phyloP scores from a whole-genome alignment of 2,113 vertebrate species.

The Onychostoma macrolepis region DNA sequence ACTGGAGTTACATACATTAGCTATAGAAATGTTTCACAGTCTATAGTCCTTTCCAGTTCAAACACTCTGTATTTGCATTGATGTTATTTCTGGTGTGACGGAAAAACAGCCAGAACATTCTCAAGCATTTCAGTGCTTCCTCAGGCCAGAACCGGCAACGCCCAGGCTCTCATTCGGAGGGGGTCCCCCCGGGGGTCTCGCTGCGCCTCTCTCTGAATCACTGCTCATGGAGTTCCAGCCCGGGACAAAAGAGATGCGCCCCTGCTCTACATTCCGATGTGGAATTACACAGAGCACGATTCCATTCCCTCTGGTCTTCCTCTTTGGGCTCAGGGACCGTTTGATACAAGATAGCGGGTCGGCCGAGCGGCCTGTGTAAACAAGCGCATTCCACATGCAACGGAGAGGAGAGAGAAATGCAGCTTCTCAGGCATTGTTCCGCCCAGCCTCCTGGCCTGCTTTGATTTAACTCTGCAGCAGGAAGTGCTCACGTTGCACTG shows the following conservation, averaged over 20 bases:
- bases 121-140: slow-evolving; percentile 20
- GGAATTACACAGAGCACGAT: slow-evolving; percentile 16
- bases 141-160: slow-evolving; percentile 42
- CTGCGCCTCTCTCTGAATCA: slow-evolving; percentile 13
- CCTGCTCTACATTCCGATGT: slow-evolving; percentile 34
- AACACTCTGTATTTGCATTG: not conserved
- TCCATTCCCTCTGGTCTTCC: slow-evolving; percentile 17
- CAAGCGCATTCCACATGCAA: slow-evolving; percentile 31
- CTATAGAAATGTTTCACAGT: not conserved
- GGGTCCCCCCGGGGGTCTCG: slow-evolving; percentile 43
- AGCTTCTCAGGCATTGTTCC: slow-evolving; percentile 16
- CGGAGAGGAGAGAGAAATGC: not conserved
- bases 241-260: slow-evolving; percentile 23
- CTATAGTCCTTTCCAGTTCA: slow-evolving; percentile 6
- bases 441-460: slow-evolving; percentile 26
- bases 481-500: slow-evolving; percentile 12
- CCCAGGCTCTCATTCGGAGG: slow-evolving; percentile 40
- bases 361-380: slow-evolving; percentile 24
- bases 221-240: slow-evolving; percentile 9
- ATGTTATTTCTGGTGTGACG: slow-evolving; percentile 32
- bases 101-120: slow-evolving; percentile 32
- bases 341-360: slow-evolving; percentile 32
- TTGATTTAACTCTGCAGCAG: slow-evolving; percentile 12
- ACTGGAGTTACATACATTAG: not conserved
- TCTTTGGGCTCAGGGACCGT: not conserved